Conservation (phyloP, 1,140 invertebrate genomes). For the Diorhabda sublineata region DNA sequence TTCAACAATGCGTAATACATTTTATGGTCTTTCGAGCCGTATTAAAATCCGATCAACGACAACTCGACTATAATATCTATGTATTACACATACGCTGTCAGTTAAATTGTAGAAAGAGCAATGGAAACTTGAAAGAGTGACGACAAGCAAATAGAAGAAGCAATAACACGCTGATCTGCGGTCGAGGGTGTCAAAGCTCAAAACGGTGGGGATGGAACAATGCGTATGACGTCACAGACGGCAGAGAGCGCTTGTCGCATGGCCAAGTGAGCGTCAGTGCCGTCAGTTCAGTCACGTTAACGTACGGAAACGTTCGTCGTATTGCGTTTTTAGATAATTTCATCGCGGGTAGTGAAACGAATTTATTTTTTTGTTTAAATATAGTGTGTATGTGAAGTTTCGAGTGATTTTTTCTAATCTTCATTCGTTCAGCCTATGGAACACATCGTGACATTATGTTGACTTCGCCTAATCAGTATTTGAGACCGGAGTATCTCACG, state of each 20-base stretch:
- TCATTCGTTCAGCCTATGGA: slow-evolving; percentile 7
- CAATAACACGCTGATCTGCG: slow-evolving; percentile 44
- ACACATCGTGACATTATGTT: slow-evolving; percentile 58
- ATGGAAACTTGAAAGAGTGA: slow-evolving; percentile 33
- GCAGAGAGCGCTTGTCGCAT: slow-evolving; percentile 34
- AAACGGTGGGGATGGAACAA: slow-evolving; percentile 39
- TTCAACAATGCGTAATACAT: too few relatives aligned
- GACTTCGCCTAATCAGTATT: slow-evolving; percentile 80
- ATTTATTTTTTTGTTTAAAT: not conserved
- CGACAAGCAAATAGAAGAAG: slow-evolving; percentile 44
- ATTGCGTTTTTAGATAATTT: not conserved
- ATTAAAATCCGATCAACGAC: not conserved
- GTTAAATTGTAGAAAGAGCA: slow-evolving; percentile 15
- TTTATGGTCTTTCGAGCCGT: too few relatives aligned
- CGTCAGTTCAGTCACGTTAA: slow-evolving; percentile 33
- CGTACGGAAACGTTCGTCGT: slow-evolving; percentile 4
- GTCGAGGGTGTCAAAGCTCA: slow-evolving; percentile 45
- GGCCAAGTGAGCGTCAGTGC: slow-evolving; percentile 25
- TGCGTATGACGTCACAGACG: slow-evolving; percentile 42
- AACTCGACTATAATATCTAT: not conserved
- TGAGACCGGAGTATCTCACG: slow-evolving; percentile 89
- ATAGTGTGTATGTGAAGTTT: not conserved
- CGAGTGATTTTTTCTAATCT: too few relatives aligned
- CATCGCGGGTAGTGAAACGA: not conserved
- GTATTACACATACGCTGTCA: slow-evolving; percentile 15